Evolutionary conservation across 2,113 vertebrate species (phyloP), one percentile per base, ranked within the genome.

Genomic region (Nycticebus coucang): DNA sequence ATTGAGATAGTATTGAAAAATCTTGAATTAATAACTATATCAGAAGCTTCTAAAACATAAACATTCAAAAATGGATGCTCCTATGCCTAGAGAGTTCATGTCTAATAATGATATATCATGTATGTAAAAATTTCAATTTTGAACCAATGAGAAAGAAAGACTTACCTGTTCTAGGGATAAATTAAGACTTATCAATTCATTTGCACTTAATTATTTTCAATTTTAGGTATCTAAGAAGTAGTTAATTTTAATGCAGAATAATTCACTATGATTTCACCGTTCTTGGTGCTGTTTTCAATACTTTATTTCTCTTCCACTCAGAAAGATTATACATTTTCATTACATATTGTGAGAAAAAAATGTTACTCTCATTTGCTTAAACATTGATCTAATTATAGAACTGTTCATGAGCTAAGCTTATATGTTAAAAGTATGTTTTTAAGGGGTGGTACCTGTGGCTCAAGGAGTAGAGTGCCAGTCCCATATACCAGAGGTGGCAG

Each of bases 221-320:
- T 82, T 95, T 91, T 68, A 41, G 33, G 50, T 91, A 79, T 93
- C 75, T 84, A 80, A 91, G 37, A 89, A 87, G 55, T 57, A 91
- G 59, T 37, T 50, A 50, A 66, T 64, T 69, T 86, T 72, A 91
- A 90, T 85, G 13, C 24, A 75, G 26, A 84, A 6, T 89, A 88
- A 91, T 93, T 93, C 10, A 66, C 81, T 88, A 59, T 59, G 53
- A 88, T 68, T 91, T 97, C 18, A 72, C 24, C 37, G 69, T 92
- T 78, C 33, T 91, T 17, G 30, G 13, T 60, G 30, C 35, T 84
- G 22, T 92, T 87, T 94, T 97, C 82, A 91, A 80, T 41, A 85
- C 21, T 71, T 85, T 66, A 41, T 87, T 97, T 87, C 60, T 83
- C 62, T 94, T 95, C 50, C 33, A 83, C 13, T 93, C 72, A 79